Evolutionary conservation across 1,140 invertebrate species (phyloP).

Genomic region (Cydia pomonella): DNA sequence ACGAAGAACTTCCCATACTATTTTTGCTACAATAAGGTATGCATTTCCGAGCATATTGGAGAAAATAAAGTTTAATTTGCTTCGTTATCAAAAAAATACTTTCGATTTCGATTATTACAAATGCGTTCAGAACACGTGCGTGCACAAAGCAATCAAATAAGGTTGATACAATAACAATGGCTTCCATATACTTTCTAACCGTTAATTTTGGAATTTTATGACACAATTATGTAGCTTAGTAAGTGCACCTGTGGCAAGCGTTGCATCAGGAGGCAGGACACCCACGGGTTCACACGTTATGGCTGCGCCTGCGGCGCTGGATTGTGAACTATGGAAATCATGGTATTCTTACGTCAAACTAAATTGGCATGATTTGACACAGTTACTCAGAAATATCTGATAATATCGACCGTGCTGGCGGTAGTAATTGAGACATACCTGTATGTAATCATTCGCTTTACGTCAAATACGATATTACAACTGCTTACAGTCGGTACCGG

Average conservation of each 20-base stretch:
- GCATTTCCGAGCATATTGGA: too few species aligned
- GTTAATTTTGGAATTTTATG: conserved; percentile 11
- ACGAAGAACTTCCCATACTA: too few species aligned
- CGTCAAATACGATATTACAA: neutral
- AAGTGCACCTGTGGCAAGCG: conserved; percentile 21
- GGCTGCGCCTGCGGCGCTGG: neutral
- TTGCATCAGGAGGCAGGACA: conserved; percentile 17
- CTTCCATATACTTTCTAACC: neutral
- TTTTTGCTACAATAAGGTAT: too few species aligned
- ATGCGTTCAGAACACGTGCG: neutral
- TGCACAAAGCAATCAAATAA: conserved; percentile 22
- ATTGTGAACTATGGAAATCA: conserved; percentile 22
- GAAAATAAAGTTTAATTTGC: neutral
- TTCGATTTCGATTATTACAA: neutral
- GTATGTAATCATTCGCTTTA: neutral
- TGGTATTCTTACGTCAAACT: conserved; percentile 22
- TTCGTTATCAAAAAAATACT: neutral
- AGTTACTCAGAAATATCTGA: neutral
- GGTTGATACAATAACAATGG: neutral
- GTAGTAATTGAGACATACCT: neutral
- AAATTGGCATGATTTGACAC: conserved; percentile 9
- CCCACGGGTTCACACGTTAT: conserved; percentile 16
- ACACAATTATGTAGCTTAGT: conserved; percentile 16
- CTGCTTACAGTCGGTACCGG: neutral
- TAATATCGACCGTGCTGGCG: neutral